Conservation (phyloP, 2,797 vertebrate genomes). For the Etheostoma nigrum region DNA sequence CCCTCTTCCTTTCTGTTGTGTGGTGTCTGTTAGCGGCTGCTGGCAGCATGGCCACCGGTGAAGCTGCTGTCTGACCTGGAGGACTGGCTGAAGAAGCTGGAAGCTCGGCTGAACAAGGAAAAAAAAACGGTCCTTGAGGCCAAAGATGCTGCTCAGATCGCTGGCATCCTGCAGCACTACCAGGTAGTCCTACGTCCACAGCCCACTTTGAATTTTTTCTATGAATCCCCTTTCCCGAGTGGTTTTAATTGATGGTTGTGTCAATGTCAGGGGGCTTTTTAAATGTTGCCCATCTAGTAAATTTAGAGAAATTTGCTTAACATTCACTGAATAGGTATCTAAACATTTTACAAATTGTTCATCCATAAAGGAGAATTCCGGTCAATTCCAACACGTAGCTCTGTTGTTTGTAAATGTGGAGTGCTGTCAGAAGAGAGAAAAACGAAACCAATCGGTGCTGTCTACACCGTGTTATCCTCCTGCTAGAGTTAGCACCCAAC, state of each 20-base stretch:
- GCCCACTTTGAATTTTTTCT: neutral
- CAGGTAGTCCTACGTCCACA: slow-evolving; percentile 82
- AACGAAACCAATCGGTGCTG: no score
- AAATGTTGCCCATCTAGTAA: no score
- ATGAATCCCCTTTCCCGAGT: neutral
- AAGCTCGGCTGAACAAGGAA: slow-evolving; percentile 65
- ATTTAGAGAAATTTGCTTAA: neutral
- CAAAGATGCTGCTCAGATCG: slow-evolving; percentile 72
- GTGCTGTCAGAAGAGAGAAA: no score
- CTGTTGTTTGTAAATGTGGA: no score
- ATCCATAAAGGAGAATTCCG: neutral
- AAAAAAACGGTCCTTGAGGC: slow-evolving; percentile 63
- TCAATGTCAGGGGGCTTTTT: neutral
- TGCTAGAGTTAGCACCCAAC: no score
- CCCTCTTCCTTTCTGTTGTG: neutral
- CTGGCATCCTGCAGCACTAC: slow-evolving; percentile 79
- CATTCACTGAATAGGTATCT: neutral
- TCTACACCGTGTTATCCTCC: no score
- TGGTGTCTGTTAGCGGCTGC: slow-evolving; percentile 69
- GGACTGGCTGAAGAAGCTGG: slow-evolving; percentile 83
- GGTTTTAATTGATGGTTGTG: neutral
- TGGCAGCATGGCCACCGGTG: slow-evolving; percentile 85
- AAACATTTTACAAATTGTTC: neutral
- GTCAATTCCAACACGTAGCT: no score
- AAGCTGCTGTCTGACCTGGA: slow-evolving; percentile 87